A percentile compares a stretch with the other conserved stretches of the same genome.
Conservation (phyloP, 2,888 invertebrate genomes). For the Drosophila meridiana region DNA sequence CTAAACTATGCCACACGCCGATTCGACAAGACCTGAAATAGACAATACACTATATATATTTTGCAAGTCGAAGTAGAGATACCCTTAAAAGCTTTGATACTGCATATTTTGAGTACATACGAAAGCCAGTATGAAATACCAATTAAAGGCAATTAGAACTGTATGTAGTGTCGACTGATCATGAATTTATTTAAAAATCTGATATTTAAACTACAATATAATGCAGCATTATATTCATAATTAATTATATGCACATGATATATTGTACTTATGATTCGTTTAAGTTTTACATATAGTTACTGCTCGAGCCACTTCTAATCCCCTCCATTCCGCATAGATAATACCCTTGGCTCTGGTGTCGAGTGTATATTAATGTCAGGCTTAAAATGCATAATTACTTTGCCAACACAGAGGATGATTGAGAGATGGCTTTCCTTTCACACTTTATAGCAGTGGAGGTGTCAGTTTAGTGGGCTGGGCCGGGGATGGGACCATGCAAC, state of each 20-base stretch:
- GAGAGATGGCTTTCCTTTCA: conserved; percentile 5
- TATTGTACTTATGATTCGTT: neutral
- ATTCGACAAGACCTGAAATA: neutral
- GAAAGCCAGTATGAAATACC: too few relatives aligned
- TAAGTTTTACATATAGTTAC: too few relatives aligned
- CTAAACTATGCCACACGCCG: conserved; percentile 1
- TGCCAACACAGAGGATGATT: neutral
- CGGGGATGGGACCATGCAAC: neutral
- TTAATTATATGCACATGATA: neutral
- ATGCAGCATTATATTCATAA: too few relatives aligned
- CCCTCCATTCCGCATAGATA: neutral
- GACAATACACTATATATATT: neutral
- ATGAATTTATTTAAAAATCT: too few relatives aligned
- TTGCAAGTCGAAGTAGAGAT: too few relatives aligned
- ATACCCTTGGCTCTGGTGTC: neutral
- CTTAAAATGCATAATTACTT: conserved; percentile 4
- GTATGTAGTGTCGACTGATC: too few relatives aligned
- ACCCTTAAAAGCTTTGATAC: too few relatives aligned
- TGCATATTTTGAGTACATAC: too few relatives aligned
- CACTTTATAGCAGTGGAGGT: neutral
- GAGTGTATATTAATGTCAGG: neutral
- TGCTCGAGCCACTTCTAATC: neutral
- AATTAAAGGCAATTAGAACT: too few relatives aligned
- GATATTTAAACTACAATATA: too few relatives aligned
- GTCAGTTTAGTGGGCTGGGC: neutral